These are phyloP conservation scores for Melieria picta DNA, from an alignment of 2,888 invertebrate species.

Conservation along the genomic window DNA sequence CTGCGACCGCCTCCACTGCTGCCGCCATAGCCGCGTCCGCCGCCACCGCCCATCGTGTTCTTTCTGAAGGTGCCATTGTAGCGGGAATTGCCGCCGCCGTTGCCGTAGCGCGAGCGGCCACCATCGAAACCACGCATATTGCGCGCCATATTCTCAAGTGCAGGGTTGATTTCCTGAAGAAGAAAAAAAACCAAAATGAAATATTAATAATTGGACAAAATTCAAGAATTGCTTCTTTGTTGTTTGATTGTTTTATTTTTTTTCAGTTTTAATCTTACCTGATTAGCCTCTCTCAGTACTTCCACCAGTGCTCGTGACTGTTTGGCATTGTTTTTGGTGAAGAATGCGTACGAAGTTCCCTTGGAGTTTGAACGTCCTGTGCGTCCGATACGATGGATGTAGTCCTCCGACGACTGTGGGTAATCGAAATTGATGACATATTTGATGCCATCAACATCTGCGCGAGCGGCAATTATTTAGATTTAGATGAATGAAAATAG, in stretches of 20 bases:
- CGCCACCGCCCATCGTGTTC: slow-evolving; percentile 48
- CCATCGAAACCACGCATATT: slow-evolving; percentile 72
- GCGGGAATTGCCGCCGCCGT: slow-evolving; percentile 51
- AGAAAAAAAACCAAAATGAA: slow-evolving; percentile 23
- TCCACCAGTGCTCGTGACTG: slow-evolving; percentile 90
- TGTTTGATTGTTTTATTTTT: neutral
- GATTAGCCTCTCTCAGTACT: slow-evolving; percentile 90
- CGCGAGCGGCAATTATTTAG: slow-evolving; percentile 25
- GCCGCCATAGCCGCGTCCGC: slow-evolving; percentile 50
- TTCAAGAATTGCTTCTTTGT: neutral
- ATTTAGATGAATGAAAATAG: slow-evolving; percentile 26
- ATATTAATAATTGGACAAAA: neutral
- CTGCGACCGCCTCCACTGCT: slow-evolving; percentile 45
- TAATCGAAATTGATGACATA: slow-evolving; percentile 97
- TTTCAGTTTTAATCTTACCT: slow-evolving; percentile 68
- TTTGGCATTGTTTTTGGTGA: slow-evolving; percentile 86
- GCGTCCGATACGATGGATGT: slow-evolving; percentile 94
- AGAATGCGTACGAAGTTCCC: slow-evolving; percentile 95
- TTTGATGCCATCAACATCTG: slow-evolving; percentile 96
- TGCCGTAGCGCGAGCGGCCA: slow-evolving; percentile 69
- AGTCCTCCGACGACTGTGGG: slow-evolving; percentile 94
- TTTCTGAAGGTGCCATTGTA: slow-evolving; percentile 61
- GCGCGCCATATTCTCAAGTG: slow-evolving; percentile 82
- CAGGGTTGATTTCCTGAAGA: slow-evolving; percentile 80
- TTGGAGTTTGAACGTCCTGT: slow-evolving; percentile 88